Base-by-base conservation (phyloP, 2,888 invertebrate genomes). In the Tinea pellionella region DNA sequence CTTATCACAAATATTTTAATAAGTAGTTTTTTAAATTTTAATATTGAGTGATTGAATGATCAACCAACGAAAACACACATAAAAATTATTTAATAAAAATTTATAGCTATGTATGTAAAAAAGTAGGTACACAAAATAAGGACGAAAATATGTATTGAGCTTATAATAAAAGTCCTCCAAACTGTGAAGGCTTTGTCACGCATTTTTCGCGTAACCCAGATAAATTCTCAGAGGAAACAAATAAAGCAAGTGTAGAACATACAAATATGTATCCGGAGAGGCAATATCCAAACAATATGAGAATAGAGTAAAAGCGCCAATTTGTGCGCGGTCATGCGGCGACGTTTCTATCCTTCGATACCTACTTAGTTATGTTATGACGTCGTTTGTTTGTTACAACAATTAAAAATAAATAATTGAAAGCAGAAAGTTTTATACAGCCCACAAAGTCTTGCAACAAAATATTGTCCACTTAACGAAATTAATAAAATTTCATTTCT, bases 231-330 rank as follows among this genome's bases (percentile, higher is more conserved):
- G 59, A 41, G 47, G 59, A 24, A 43, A 59, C 59, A 43, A 59
- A 59, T 59, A 59, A 59, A 59, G 59, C 47, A 59, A 59, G 59
- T 43, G 59, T 30, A 29, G 30, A 29, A 29, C 59, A 42, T 57
- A 57, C 43, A 43, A 59, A 59, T 59, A 59, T 57, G 57, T 63
- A 64, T 61, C 61, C 60, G 42, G 60, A 60, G 70, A 63, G 72
- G 37, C 65, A 65, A 66, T 67, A 69, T 66, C 24, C 65, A 62
- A 63, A 72, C 77, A 74, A 78, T 76, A 78, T 77, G 72, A 65
- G 74, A 74, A 59, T 59, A 47, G 71, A 67, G 73, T 70, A 73
- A 70, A 73, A 74, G 70, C 74, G 74, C 70, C 78, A 78, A 79
- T 78, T 78, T 78, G 72, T 71, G 65, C 68, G 66, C 68, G 69